phyloP scores from a whole-genome alignment of 1,140 invertebrate species.

The Stegodyphus dumicola region DNA sequence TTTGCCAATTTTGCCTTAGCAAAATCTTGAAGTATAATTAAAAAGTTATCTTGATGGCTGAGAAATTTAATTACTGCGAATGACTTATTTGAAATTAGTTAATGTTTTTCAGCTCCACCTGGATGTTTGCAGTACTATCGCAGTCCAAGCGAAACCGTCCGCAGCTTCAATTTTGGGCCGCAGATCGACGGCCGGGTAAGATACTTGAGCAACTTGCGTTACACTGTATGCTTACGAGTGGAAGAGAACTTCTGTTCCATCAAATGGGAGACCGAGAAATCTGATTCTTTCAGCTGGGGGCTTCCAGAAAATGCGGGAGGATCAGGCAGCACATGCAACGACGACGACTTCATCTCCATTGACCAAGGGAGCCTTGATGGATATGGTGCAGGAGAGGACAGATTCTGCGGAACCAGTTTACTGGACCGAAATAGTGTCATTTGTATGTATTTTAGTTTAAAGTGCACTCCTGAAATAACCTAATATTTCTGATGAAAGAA shows the following conservation, averaged over 20 bases:
- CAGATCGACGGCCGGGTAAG: constrained; percentile 70
- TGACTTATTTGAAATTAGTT: too few relatives aligned
- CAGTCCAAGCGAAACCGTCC: constrained; percentile 62
- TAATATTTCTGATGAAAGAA: too few relatives aligned
- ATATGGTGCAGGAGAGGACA: constrained; percentile 63
- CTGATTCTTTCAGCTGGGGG: constrained; percentile 63
- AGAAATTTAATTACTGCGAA: too few relatives aligned
- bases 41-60: too few relatives aligned
- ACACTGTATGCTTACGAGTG: constrained; percentile 84
- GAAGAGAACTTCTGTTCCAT: constrained; percentile 90
- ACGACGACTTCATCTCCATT: constrained; percentile 94
- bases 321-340: constrained; percentile 73
- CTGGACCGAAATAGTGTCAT: constrained; percentile 63
- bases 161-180: constrained; percentile 77
- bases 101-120: constrained; percentile 61
- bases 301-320: constrained; percentile 67
- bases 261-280: constrained; percentile 64
- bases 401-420: constrained; percentile 64
- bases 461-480: background rate
- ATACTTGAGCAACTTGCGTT: constrained; percentile 89
- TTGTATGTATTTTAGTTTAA: constrained; percentile 56
- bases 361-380: constrained; percentile 73
- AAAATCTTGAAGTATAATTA: too few relatives aligned
- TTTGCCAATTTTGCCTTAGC: too few relatives aligned
- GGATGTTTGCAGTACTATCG: constrained; percentile 64